These are phyloP conservation scores for Leptopilina myrica DNA, from an alignment of 2,888 invertebrate genomes.

Conservation along the genomic window DNA sequence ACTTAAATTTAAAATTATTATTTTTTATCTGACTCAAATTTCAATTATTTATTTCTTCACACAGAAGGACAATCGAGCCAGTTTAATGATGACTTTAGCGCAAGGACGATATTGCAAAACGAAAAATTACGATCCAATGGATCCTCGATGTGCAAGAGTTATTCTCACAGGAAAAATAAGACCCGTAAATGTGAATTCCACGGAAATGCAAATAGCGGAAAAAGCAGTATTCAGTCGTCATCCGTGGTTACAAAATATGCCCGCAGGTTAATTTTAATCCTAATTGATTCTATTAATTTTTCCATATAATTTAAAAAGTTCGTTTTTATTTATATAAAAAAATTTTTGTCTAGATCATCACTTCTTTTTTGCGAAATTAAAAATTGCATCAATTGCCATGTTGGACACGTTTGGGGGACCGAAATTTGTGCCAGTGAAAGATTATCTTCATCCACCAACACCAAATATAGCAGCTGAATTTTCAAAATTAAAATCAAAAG, in stretches of 20 bases:
- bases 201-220: slow-evolving; percentile 81
- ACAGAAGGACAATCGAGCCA: slow-evolving; percentile 82
- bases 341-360: slow-evolving; percentile 80
- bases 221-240: slow-evolving; percentile 84
- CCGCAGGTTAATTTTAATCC: slow-evolving; percentile 67
- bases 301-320: too few species aligned
- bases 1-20: too few species aligned
- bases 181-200: slow-evolving; percentile 79
- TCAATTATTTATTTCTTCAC: slow-evolving; percentile 29
- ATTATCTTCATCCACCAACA: slow-evolving; percentile 78
- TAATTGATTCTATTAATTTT: too few species aligned
- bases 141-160: slow-evolving; percentile 86
- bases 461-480: slow-evolving; percentile 43
- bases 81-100: slow-evolving; percentile 84
- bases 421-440: slow-evolving; percentile 81
- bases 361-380: slow-evolving; percentile 88
- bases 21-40: too few species aligned
- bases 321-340: too few species aligned
- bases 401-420: slow-evolving; percentile 91
- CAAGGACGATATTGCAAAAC: slow-evolving; percentile 83
- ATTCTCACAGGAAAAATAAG: slow-evolving; percentile 83
- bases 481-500: slow-evolving; percentile 4
- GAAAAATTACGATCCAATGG: slow-evolving; percentile 84
- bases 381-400: slow-evolving; percentile 85
- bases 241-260: slow-evolving; percentile 84